Evolutionary conservation across 2,113 vertebrate genomes (phyloP), one percentile per base, ranked within the genome.

Genomic region (Tyto alba): DNA sequence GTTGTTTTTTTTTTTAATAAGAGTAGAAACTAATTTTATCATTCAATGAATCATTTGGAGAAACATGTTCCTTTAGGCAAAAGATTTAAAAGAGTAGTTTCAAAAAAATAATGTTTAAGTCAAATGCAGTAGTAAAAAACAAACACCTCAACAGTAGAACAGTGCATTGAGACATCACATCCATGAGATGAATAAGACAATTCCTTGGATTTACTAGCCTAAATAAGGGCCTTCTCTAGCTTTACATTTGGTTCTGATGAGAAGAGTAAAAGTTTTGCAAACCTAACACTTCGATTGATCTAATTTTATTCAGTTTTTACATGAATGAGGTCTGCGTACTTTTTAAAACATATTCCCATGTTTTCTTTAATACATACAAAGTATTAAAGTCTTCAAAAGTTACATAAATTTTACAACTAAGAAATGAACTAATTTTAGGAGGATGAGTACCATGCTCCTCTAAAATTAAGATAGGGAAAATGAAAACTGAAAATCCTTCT

Each of bases 401-500:
- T 67, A 74, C 52, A 63, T 41, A 74, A 81, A 68, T 16, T 60
- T 89, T 41, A 57, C 43, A 89, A 34, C 40, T 50, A 83, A 78
- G 56, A 78, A 71, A 78, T 40, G 1, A 55, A 63, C n/a, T 67
- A 18, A 40, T 77, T 96, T 91, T 75, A 92, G 56, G 34, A 90
- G 38, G 78, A 60, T 27, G 4, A 96, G 15, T 40, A 50, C 8
- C 48, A 52, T 84, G 59, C 47, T 80, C 19, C 50, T 75, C 34
- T 66, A 50, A 89, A 68, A 84, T 30, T 13, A 71, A 59, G 68
- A 86, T 0, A 75, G 23, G 6, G 26, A 92, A 93, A 88, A 85
- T 10, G 11, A 81, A 86, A 90, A 88, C 79, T 93, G 92, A 84
- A 95, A 96, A 94, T 88, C 80, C 56, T 81, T 75, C 43, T 38